Conservation (phyloP, 2,113 vertebrate genomes). For the Morone saxatilis region DNA sequence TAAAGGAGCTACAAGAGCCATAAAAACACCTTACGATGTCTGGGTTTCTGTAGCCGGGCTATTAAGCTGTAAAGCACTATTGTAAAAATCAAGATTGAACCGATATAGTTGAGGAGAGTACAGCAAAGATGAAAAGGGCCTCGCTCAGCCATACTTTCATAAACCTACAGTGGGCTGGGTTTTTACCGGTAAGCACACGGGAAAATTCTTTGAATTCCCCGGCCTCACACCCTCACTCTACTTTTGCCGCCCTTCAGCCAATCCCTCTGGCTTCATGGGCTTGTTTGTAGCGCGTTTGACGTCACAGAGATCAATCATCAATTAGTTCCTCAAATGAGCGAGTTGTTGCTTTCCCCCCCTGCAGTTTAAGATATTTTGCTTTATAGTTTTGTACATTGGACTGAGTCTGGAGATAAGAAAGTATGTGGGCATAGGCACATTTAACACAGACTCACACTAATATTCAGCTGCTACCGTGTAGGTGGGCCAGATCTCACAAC, state of each 20-base stretch:
- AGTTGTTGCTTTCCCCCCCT: not conserved
- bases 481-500: conserved; percentile 63
- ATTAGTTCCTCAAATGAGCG: conserved; percentile 51
- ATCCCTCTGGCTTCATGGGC: conserved; percentile 34
- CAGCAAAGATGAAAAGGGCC: conserved; percentile 70
- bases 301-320: conserved; percentile 55
- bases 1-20: conserved; percentile 70
- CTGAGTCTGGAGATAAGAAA: conserved; percentile 56
- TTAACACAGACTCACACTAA: conserved; percentile 2
- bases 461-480: conserved; percentile 47
- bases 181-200: conserved; percentile 63
- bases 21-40: conserved; percentile 81
- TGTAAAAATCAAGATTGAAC: conserved; percentile 72
- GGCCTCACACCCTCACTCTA: conserved; percentile 65
- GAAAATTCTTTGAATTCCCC: conserved; percentile 77
- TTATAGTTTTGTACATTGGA: conserved; percentile 63
- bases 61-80: conserved; percentile 81
- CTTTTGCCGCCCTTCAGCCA: conserved; percentile 66
- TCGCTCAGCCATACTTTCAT: conserved; percentile 59
- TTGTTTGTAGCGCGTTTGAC: conserved; percentile 71
- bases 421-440: conserved; percentile 18
- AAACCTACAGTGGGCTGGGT: conserved; percentile 68
- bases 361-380: conserved; percentile 19
- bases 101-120: conserved; percentile 63
- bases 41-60: conserved; percentile 73